Evolutionary conservation across 2,888 invertebrate species (phyloP), one percentile per base, ranked within the genome.

Genomic region (Frankliniella fusca): DNA sequence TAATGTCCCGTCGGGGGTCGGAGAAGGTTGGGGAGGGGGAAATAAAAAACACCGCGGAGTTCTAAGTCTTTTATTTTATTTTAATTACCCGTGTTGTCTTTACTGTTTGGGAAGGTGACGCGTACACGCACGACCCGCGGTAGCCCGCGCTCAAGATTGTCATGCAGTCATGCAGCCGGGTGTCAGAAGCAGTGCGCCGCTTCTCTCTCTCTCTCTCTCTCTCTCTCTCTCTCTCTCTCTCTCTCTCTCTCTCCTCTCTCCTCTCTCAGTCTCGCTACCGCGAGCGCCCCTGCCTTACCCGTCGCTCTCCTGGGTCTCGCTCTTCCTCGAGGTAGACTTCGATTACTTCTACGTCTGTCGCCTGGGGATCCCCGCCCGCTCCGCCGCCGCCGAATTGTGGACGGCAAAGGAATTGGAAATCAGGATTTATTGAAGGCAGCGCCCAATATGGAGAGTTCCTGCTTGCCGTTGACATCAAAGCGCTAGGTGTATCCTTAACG

Each of bases 251-350:
- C 38, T 38, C 38, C 38, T 38, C 38, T 38, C 38, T 38, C 38
- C 38, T 38, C 38, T 38, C 38, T 5, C 38, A 38, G 38, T 38
- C 38, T 38, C 38, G 5, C 38, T 38, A 38, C 38, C 38, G 38
- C 38, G 38, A 38, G 38, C 38, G 38, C 38, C 11, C 54, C 54
- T 2, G 11, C 11, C 70, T 11, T 7, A 8, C 11, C 70, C 18
- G 7, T 15, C 15, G 18, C 61, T 15, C 61, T 61, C 15, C 38
- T 38, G 5, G 38, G 38, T 38, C 38, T 38, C 38, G 38, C 38
- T 38, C 84, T 83, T 80, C 82, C 81, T 81, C 85, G 84, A 86
- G 86, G 86, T 86, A 85, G 85, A 85, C 85, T 76, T 85, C 86
- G 85, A 86, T 86, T 86, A 86, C 85, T 83, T 85, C 85, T 84